phyloP scores from a whole-genome alignment of 1,140 invertebrate species.

The Diorhabda elongata region DNA sequence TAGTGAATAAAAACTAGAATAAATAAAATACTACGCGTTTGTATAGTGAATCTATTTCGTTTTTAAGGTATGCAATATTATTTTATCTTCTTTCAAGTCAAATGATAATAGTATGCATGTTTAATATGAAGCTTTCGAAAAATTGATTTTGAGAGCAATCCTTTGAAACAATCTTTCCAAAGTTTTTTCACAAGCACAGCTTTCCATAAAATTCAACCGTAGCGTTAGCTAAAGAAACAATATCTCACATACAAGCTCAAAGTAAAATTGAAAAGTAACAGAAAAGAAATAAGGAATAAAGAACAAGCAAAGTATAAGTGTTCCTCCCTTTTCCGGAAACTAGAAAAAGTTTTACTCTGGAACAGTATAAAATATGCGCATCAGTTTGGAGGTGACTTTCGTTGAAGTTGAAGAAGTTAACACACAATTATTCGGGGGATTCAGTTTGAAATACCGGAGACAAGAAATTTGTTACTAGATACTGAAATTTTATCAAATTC shows the following conservation, averaged over 20 bases:
- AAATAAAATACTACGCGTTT: no score
- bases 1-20: no score
- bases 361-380: constrained; percentile 12
- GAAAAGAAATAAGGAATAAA: constrained; percentile 9
- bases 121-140: no score
- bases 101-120: no score
- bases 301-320: constrained; percentile 3
- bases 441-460: neutral
- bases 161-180: neutral
- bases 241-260: constrained; percentile 7
- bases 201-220: neutral
- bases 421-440: neutral
- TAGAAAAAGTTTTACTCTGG: constrained; percentile 8
- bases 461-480: neutral
- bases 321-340: neutral
- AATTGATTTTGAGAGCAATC: neutral
- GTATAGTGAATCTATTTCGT: no score
- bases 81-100: no score
- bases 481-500: neutral
- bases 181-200: neutral
- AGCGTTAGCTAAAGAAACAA: constrained; percentile 5
- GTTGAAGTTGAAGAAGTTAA: constrained; percentile 4
- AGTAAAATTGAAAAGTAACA: constrained; percentile 13
- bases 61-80: no score
- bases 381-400: constrained; percentile 5